These are phyloP conservation scores for Argynnis bischoffii DNA, from an alignment of 2,888 invertebrate species.

Conservation along the genomic window DNA sequence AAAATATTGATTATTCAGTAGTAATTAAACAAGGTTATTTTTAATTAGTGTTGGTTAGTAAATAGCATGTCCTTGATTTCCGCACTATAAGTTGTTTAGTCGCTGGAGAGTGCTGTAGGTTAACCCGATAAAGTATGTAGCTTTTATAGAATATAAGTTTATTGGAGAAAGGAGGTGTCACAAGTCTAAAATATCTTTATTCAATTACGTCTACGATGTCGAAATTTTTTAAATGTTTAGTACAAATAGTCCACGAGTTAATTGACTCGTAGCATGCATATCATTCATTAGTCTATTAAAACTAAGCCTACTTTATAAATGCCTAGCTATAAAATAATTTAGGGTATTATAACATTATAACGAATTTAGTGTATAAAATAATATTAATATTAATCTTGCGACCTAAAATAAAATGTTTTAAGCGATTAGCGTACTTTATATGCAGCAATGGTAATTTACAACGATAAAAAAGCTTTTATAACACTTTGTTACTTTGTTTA, in stretches of 20 bases:
- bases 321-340: conserved; percentile 16
- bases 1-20: too few relatives aligned
- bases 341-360: not conserved
- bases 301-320: conserved; percentile 8
- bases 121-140: too few relatives aligned
- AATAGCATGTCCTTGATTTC: too few relatives aligned
- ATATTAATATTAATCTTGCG: not conserved
- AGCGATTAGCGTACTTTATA: conserved; percentile 11
- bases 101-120: too few relatives aligned
- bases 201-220: not conserved
- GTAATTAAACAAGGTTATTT: too few relatives aligned
- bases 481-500: conserved; percentile 2
- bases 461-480: conserved; percentile 12
- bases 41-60: too few relatives aligned
- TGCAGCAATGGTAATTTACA: conserved; percentile 10
- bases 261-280: conserved; percentile 19
- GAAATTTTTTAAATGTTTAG: not conserved
- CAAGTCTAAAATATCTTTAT: too few relatives aligned
- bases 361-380: not conserved
- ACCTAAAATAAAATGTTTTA: conserved; percentile 8
- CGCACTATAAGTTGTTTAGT: too few relatives aligned
- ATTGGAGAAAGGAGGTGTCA: too few relatives aligned
- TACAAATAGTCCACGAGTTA: conserved; percentile 3
- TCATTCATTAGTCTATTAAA: conserved; percentile 16
- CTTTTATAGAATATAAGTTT: too few relatives aligned